Evolutionary conservation across 1,140 invertebrate species (phyloP).

Genomic region (Nylanderia fulva): DNA sequence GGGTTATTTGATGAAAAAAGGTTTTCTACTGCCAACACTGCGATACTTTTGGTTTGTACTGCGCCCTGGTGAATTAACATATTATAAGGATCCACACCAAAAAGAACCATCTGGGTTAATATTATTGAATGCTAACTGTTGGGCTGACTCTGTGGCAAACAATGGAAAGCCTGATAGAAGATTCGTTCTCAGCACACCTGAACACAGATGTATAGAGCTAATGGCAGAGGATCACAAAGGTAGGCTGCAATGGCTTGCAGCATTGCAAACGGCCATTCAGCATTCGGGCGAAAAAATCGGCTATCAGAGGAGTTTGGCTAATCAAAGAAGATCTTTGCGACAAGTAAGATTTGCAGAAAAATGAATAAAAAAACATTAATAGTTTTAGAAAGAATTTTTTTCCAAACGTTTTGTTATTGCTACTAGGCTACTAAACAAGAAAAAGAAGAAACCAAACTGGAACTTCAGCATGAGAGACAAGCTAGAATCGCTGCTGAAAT

Average conservation of each 20-base stretch:
- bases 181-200: conserved; percentile 88
- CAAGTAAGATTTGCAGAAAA: conserved; percentile 84
- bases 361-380: background rate
- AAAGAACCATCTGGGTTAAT: conserved; percentile 90
- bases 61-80: conserved; percentile 90
- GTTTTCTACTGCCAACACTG: conserved; percentile 91
- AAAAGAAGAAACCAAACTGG: conserved; percentile 86
- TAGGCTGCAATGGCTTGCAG: conserved; percentile 91
- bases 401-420: background rate
- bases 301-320: conserved; percentile 88
- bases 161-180: conserved; percentile 87
- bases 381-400: conserved; percentile 52
- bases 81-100: conserved; percentile 91
- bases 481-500: conserved; percentile 90
- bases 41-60: conserved; percentile 93
- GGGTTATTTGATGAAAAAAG: conserved; percentile 91
- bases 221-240: conserved; percentile 90
- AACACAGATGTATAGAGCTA: conserved; percentile 89
- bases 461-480: conserved; percentile 89
- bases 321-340: conserved; percentile 87
- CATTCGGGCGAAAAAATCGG: conserved; percentile 88
- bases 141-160: conserved; percentile 87
- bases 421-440: conserved; percentile 85
- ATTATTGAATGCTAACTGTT: conserved; percentile 88
- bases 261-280: conserved; percentile 89